phyloP scores from a whole-genome alignment of 64 coral and sea anemone genomes.

The Pocillopora verrucosa region DNA sequence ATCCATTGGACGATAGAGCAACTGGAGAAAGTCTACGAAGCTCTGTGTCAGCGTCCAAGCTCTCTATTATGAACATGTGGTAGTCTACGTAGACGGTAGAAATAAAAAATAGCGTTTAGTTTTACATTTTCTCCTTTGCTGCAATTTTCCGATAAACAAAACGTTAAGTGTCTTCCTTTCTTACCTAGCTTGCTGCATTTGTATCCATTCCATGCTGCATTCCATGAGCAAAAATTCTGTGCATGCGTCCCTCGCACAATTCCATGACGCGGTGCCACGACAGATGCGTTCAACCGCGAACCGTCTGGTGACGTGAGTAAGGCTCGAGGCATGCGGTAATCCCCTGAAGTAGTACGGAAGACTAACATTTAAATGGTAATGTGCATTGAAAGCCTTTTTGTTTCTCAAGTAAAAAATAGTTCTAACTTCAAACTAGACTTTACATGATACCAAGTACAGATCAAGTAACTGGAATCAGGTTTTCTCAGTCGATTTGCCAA shows the following conservation, averaged over 20 bases:
- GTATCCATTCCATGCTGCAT: slow-evolving; percentile 76
- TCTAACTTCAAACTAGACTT: too few relatives aligned
- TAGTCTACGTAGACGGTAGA: slow-evolving; percentile 32
- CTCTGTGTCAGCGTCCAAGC: slow-evolving; percentile 83
- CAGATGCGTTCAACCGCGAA: slow-evolving; percentile 50
- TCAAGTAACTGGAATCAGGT: too few relatives aligned
- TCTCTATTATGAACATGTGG: slow-evolving; percentile 77
- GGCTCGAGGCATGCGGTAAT: slow-evolving; percentile 67
- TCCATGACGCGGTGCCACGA: slow-evolving; percentile 64
- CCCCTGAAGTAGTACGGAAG: slow-evolving; percentile 32
- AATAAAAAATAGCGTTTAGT: not conserved
- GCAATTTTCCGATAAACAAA: not conserved
- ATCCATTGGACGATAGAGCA: slow-evolving; percentile 67
- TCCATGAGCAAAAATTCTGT: slow-evolving; percentile 60
- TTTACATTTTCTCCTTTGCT: not conserved
- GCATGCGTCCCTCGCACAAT: slow-evolving; percentile 64
- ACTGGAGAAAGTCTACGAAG: slow-evolving; percentile 72
- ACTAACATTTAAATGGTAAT: not conserved
- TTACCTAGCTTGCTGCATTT: slow-evolving; percentile 59
- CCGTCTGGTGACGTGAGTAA: slow-evolving; percentile 51
- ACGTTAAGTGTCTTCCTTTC: not conserved
- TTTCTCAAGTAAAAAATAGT: not conserved
- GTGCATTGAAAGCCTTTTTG: not conserved
- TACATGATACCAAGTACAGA: too few relatives aligned
- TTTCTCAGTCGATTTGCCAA: too few relatives aligned